Base-by-base conservation (phyloP, 2,888 invertebrate species). In the Melanotus villosus region DNA sequence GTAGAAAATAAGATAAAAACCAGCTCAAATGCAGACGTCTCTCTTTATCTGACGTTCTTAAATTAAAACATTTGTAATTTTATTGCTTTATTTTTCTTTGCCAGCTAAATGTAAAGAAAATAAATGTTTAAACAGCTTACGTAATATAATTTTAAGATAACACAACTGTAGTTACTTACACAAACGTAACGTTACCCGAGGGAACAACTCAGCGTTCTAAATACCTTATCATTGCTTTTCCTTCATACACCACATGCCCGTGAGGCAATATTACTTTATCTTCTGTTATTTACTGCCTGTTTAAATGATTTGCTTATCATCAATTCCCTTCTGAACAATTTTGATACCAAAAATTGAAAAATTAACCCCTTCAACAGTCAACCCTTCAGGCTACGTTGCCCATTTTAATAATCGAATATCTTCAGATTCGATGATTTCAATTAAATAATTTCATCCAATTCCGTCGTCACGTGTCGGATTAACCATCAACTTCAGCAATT, bases 181-280 rank as follows among this genome's bases (percentile, higher is more conserved):
- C 32, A 32, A 32, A 47, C 52, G 32, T 18, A 52, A 52, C 16
- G 52, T 32, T 52, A 30, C 52, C 32, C 52, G 6, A 32, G 52
- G 32, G 52, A 52, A 32, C 52, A 32, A 52, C 32, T 52, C 52
- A 52, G 47, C 47, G 26, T 47, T 47, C 47, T 19, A 52, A 52
- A 32, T 32, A 52, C 52, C 52, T 52, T 52, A 52, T 52, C 52
- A 18, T 14, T 50, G 10, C 12, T 10, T n/a, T 26, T 23, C 19
- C 47, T n/a, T 45, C 3, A 45, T 21, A 21, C 21, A 45, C 21
- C 19, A 21, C 47, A 4, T 47, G 47, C 19, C 47, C 7, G 21
- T 1, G 1, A 2, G 12, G 36, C 10, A 16, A 2, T n/a, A 6
- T 45, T 45, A 45, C 6, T 45, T 3, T 10, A 16, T 18, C 16